Base-by-base conservation (phyloP, 2,113 vertebrate genomes). In the Stigmatopora argus region DNA sequence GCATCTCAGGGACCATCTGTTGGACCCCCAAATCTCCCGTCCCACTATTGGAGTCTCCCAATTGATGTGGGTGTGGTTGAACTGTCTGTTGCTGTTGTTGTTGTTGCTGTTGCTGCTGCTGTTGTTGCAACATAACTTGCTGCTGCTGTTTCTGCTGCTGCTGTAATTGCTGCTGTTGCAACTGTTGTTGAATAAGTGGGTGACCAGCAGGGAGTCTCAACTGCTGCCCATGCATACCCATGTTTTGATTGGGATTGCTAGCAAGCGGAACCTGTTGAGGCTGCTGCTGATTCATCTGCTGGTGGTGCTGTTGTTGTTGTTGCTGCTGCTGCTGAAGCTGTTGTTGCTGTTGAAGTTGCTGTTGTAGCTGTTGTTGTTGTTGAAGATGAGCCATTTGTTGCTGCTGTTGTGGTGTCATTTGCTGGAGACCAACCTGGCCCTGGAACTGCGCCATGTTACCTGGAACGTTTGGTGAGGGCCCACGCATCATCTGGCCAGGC, bases 1-100 rank as follows among this genome's bases (percentile, higher is more conserved):
- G 93, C 85, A 98, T 92, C 44, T 99, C 97, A 60, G 96, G 92
- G 71, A 96, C 89, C 91, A 99, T 96, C 78, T 95, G 94, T 66
- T 90, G 89, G 13, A 91, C 84, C 1, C 92, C 86, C 69, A 98
- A 77, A 64, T 87, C 94, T 18, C 92, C 93, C 34, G 94, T 86
- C 0, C 73, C 78, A 73, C 79, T 83, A 19, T 88, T 86, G 49
- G 91, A 78, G 70, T 99, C 96, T 71, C 90, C 91, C 71, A 96
- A 88, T 31, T 91, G 90, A 85, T 96, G 95, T 72, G 91, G 79
- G 41, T 89, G 90, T 44, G 89, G 93, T 44, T 91, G 90, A 66
- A 81, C 80, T 48, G 82, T 85, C 71, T 92, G 91, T 71, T 92
- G 92, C 51, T 90, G 90, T 3, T 89, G 86, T 2, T 91, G 91